Percentiles rank a stretch among this genome's conserved stretches.
Evolutionary conservation across 2,797 vertebrate genomes (phyloP).

Genomic region (Lepus townsendii): DNA sequence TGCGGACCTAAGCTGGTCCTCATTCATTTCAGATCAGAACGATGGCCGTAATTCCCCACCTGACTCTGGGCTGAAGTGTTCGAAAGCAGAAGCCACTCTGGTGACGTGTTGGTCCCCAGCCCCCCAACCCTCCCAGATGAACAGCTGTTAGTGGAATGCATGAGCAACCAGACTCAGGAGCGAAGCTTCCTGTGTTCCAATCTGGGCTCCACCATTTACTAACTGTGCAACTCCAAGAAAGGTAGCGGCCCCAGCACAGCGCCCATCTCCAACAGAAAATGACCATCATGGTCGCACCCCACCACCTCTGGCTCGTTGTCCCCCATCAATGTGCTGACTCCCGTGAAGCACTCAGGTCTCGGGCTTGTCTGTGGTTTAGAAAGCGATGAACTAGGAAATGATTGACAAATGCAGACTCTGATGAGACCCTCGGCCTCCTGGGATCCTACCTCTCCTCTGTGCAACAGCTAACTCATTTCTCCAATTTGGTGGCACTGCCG

Average conservation of each 20-base stretch:
- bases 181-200: background rate
- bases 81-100: background rate
- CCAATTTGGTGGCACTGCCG: background rate
- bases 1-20: background rate
- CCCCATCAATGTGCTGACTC: slow-evolving; percentile 22
- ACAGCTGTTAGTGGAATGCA: background rate
- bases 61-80: background rate
- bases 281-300: background rate
- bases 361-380: background rate
- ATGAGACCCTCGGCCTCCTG: background rate
- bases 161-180: background rate
- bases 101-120: background rate
- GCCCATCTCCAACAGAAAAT: background rate
- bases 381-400: slow-evolving; percentile 46
- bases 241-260: background rate
- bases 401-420: slow-evolving; percentile 30
- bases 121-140: background rate
- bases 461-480: slow-evolving; percentile 21
- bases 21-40: background rate
- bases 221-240: background rate
- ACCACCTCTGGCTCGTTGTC: background rate
- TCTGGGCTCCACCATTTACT: background rate
- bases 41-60: background rate
- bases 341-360: background rate
- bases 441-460: background rate